Evolutionary conservation across 2,888 invertebrate species (phyloP).

Genomic region (Gymnoscelis rufifasciata): DNA sequence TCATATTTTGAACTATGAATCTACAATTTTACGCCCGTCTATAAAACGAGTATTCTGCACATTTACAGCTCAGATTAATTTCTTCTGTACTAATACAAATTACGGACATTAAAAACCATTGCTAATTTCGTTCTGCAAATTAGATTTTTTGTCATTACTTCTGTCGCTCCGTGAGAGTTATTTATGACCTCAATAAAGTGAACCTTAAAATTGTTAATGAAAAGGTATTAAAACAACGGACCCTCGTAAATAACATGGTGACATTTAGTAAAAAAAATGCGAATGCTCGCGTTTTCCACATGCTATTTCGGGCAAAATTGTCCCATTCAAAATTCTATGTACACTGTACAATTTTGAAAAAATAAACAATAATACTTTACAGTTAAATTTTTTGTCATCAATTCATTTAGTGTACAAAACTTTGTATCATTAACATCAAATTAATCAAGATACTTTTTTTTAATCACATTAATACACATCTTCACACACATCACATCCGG

Average conservation of each 20-base stretch:
- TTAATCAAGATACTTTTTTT: too few species aligned
- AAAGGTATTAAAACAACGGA: slow-evolving; percentile 75
- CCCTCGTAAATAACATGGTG: slow-evolving; percentile 75
- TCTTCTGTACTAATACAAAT: slow-evolving; percentile 15
- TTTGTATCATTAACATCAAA: too few species aligned
- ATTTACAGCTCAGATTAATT: slow-evolving; percentile 9
- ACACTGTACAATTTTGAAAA: too few species aligned
- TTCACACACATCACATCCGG: too few species aligned
- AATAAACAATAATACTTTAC: too few species aligned
- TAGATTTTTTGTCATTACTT: slow-evolving; percentile 36
- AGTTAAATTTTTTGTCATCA: too few species aligned
- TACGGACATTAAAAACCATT: slow-evolving; percentile 27
- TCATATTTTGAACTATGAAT: background rate
- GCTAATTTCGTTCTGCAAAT: slow-evolving; percentile 34
- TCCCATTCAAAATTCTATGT: slow-evolving; percentile 6
- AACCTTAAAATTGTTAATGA: slow-evolving; percentile 80
- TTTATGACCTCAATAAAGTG: slow-evolving; percentile 78
- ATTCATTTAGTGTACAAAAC: too few species aligned
- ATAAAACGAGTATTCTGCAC: background rate
- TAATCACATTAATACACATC: too few species aligned
- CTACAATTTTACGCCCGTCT: background rate
- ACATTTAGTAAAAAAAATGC: slow-evolving; percentile 63
- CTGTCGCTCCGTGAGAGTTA: slow-evolving; percentile 63
- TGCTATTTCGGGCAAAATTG: too few species aligned
- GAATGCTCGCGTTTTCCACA: too few species aligned